phyloP scores from a whole-genome alignment of 2,888 invertebrate genomes.

The Pollenia angustigena region DNA sequence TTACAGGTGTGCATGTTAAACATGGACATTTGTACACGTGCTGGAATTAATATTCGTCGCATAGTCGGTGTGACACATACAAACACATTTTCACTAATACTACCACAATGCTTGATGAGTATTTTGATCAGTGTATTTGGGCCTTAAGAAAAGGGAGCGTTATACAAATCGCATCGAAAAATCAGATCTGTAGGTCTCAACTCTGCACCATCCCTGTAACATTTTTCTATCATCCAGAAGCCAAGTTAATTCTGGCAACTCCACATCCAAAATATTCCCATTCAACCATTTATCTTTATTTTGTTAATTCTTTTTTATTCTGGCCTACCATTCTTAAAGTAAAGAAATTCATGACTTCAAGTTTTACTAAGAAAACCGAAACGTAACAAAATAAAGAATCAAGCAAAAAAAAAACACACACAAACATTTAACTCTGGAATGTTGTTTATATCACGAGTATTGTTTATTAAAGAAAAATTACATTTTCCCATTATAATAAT shows the following conservation, averaged over 20 bases:
- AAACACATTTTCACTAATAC: too few relatives aligned
- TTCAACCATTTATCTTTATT: slow-evolving; percentile 3
- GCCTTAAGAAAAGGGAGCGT: too few relatives aligned
- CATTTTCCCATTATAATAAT: slow-evolving; percentile 68
- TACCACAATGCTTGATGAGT: too few relatives aligned
- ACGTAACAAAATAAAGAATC: neutral
- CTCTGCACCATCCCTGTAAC: too few relatives aligned
- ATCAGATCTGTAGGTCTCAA: too few relatives aligned
- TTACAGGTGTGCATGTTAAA: too few relatives aligned
- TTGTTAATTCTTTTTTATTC: slow-evolving; percentile 1
- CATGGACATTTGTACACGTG: too few relatives aligned
- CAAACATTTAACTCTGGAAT: slow-evolving; percentile 59
- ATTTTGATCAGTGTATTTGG: too few relatives aligned
- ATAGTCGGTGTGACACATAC: too few relatives aligned
- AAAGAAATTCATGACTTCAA: slow-evolving; percentile 5
- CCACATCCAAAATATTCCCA: neutral
- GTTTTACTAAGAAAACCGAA: slow-evolving; percentile 14
- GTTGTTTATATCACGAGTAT: slow-evolving; percentile 71
- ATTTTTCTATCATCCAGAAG: too few relatives aligned
- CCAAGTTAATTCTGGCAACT: neutral
- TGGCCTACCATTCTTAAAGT: neutral
- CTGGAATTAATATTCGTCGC: too few relatives aligned
- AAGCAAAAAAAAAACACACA: slow-evolving; percentile 12
- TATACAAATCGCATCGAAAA: too few relatives aligned
- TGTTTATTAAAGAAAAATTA: slow-evolving; percentile 70